These are phyloP conservation scores for Turritopsis dohrnii DNA, from an alignment of 30 jellyfish, hydroid and myxozoan genomes.

Conservation along the genomic window DNA sequence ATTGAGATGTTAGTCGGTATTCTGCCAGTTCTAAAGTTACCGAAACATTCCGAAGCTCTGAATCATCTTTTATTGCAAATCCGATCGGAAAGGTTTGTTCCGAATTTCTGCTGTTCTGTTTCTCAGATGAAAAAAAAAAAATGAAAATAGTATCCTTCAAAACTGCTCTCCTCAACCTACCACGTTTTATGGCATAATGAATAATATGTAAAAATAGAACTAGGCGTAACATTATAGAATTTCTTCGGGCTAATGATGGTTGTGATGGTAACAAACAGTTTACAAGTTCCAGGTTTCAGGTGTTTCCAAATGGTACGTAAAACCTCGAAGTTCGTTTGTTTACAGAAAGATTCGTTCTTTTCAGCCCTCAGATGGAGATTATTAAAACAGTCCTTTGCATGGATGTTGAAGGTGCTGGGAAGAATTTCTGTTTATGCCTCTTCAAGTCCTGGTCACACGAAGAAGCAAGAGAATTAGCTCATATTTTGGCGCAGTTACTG, in stretches of 20 bases:
- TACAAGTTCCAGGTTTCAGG: too few relatives aligned
- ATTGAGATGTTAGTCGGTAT: constrained; percentile 82
- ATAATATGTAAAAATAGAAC: too few relatives aligned
- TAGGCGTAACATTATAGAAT: too few relatives aligned
- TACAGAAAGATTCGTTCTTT: background rate
- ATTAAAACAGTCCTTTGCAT: constrained; percentile 78
- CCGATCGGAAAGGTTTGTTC: constrained; percentile 69
- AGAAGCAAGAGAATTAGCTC: constrained; percentile 81
- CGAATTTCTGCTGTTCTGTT: too few relatives aligned
- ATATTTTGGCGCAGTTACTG: constrained; percentile 62
- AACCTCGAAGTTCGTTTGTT: constrained; percentile 8
- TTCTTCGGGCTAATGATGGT: too few relatives aligned
- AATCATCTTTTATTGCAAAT: constrained; percentile 52
- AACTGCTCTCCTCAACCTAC: too few relatives aligned
- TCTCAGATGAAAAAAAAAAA: background rate
- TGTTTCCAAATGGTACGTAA: too few relatives aligned
- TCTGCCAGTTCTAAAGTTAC: constrained; percentile 45
- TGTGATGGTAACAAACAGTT: too few relatives aligned
- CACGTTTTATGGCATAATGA: too few relatives aligned
- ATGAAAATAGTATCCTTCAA: too few relatives aligned
- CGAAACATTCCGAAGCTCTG: constrained; percentile 59
- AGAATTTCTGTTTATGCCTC: constrained; percentile 69
- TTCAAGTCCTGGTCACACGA: constrained; percentile 81
- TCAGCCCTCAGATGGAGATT: constrained; percentile 79
- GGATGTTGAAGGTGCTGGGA: constrained; percentile 41